Base-by-base conservation (phyloP, 2,797 vertebrate genomes). In the Chaetophractus vellerosus region DNA sequence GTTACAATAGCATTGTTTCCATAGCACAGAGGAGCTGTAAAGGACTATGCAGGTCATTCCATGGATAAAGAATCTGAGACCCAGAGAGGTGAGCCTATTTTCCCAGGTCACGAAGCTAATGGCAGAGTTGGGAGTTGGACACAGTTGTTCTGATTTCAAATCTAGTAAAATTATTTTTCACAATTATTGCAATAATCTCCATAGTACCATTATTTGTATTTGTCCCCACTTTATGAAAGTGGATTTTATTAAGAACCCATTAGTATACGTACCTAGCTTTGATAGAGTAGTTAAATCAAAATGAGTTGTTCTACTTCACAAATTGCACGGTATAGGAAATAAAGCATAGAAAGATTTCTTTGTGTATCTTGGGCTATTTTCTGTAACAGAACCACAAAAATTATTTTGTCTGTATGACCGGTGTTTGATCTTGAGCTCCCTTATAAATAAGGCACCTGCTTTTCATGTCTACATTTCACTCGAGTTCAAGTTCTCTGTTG, bases 1-100 rank as follows among this genome's bases (percentile, higher is more conserved):
- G 61, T 57, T 16, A 57, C 59, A 52, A 18, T 0, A 5, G 14
- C 1, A 1, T 2, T 3, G 1, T 33, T 48, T 52, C 3, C 21
- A 18, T 38, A 21, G 76, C 31, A 9, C 19, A 14, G 26, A 72
- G 5, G 74, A 74, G 36, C 16, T 21, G 18, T 28, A 52, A 28
- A 15, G 19, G 28, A n/a, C 36, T 8, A 26, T 31, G 9, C 45
- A 72, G 41, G 11, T 61, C 24, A 5, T 31, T 68, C 8, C 31
- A 26, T 5, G 38, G 45, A n/a, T 24, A 50, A 84, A 41, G 33
- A 79, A 45, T 74, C 33, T n/a, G 63, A 88, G 57, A 57, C 57
- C 24, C 33, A 83, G 33, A 83, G 71, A 72, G 8, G 38, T 21
- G 6, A 83, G 78, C 19, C 21, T n/a, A 50, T 33, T 75, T 63